Evolutionary conservation across 2,797 vertebrate species (phyloP), one percentile per base, ranked within the genome.

Genomic region (Hyperoplus immaculatus): DNA sequence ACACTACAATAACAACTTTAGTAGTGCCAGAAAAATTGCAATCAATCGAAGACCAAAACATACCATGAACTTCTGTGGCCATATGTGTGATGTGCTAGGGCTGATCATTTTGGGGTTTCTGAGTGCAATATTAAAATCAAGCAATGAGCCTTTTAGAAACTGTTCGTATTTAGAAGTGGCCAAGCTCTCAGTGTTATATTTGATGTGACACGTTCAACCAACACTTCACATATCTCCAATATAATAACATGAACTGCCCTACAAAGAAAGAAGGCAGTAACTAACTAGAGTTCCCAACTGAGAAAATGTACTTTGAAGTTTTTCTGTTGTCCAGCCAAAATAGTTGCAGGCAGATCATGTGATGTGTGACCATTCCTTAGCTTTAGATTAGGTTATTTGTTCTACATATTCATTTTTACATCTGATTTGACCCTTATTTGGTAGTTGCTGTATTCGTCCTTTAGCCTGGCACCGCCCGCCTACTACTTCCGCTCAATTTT

Each of bases 181-280:
- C 15, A 29, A 54, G 13, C 61, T 78, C 38, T 60, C 42, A 53
- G 41, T 47, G 50, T 57, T 15, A 45, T 59, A 55, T 66, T 60
- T n/a, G 43, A 59, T 63, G 61, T 57, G 63, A 80, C 59, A 66
- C 56, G 65, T 66, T 54, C 63, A 54, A 63, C 74, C 63, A 49
- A 77, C 69, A 58, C 78, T 75, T 78, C 74, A 78, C 59, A 72
- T 29, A 45, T 72, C 63, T 84, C 75, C 53, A 70, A 74, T 67
- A 81, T 60, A 63, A 79, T 68, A 64, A 53, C 2, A 14, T 5
- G 38, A 15, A 72, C 29, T 29, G 29, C 29, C 29, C 29, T 29
- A 3, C 29, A 29, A 29, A 29, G 29, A 29, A 29, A 29, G 29
- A 29, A 29, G 29, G 29, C 29, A 29, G 29, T 29, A 29, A 29